phyloP scores from a whole-genome alignment of 2,113 vertebrate species.

The Pterocles burchelli region DNA sequence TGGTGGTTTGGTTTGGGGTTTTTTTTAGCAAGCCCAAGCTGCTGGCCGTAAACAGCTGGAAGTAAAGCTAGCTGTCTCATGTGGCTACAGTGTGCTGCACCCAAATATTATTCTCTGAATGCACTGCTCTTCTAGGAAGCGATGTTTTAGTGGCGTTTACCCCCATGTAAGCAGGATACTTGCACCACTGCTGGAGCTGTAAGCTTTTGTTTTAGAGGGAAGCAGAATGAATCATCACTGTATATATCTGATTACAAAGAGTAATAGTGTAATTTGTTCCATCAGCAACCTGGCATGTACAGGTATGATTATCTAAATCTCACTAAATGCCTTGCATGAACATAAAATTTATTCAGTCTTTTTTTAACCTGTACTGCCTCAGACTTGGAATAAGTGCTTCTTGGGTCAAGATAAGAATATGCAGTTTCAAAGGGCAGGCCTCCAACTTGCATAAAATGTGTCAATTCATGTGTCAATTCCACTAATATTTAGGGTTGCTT shows the following conservation, averaged over 20 bases:
- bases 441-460: not conserved
- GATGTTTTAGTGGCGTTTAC: fast-evolving
- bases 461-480: not conserved
- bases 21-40: not conserved
- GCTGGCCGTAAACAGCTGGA: not conserved
- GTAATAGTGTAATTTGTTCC: not conserved
- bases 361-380: not conserved
- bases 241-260: not conserved
- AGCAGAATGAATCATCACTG: not conserved
- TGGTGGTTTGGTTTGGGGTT: not conserved
- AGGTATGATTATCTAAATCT: not conserved
- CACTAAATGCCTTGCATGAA: not conserved
- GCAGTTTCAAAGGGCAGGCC: not conserved
- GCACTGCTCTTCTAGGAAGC: fast-evolving
- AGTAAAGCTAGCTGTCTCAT: not conserved
- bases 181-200: fast-evolving
- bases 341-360: not conserved
- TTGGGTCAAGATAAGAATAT: not conserved
- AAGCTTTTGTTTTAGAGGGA: not conserved
- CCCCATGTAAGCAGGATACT: not conserved
- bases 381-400: not conserved
- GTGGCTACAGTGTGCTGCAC: not conserved
- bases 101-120: not conserved
- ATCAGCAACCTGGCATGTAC: fast-evolving
- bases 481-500: not conserved